Percentiles rank a stretch among this genome's conserved stretches.
phyloP scores from a whole-genome alignment of 2,797 vertebrate species.

The Lacerta viridis region DNA sequence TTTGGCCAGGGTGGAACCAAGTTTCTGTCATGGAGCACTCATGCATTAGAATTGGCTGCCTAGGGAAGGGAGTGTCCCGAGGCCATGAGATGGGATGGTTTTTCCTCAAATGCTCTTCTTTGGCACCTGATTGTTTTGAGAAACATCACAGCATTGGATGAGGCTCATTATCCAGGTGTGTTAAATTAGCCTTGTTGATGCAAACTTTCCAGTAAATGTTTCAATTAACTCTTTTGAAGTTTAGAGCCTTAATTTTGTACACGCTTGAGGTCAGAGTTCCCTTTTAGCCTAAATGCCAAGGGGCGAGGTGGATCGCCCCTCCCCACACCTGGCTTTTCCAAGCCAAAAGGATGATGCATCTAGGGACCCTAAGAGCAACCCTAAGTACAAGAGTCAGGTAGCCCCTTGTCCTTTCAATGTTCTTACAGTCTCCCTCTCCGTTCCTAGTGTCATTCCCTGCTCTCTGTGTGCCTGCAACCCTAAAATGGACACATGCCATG shows the following conservation, averaged over 20 bases:
- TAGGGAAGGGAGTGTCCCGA: background rate
- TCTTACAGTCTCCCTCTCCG: background rate
- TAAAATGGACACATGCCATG: background rate
- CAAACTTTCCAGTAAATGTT: conserved; percentile 36
- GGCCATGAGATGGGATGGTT: conserved; percentile 15
- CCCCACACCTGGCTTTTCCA: conserved; percentile 33
- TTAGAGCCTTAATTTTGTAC: conserved; percentile 18
- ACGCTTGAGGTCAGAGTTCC: background rate
- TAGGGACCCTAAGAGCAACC: background rate
- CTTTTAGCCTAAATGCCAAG: conserved; percentile 15
- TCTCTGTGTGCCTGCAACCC: background rate
- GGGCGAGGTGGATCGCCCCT: background rate
- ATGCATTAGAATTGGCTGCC: conserved; percentile 11
- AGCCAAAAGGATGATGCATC: background rate
- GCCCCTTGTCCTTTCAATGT: background rate
- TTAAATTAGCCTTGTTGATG: conserved; percentile 29
- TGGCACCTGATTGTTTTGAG: conserved; percentile 23
- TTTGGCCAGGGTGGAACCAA: conserved; percentile 22
- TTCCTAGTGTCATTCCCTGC: background rate
- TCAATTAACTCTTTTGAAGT: conserved; percentile 35
- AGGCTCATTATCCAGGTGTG: conserved; percentile 33
- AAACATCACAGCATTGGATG: conserved; percentile 26
- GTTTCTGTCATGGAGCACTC: background rate
- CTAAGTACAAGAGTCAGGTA: background rate
- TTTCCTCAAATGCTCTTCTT: conserved; percentile 21